A percentile compares a stretch with the other conserved stretches of the same genome.
These are phyloP conservation scores for Achlya flavicornis DNA, from an alignment of 2,888 invertebrate genomes.

Conservation along the genomic window DNA sequence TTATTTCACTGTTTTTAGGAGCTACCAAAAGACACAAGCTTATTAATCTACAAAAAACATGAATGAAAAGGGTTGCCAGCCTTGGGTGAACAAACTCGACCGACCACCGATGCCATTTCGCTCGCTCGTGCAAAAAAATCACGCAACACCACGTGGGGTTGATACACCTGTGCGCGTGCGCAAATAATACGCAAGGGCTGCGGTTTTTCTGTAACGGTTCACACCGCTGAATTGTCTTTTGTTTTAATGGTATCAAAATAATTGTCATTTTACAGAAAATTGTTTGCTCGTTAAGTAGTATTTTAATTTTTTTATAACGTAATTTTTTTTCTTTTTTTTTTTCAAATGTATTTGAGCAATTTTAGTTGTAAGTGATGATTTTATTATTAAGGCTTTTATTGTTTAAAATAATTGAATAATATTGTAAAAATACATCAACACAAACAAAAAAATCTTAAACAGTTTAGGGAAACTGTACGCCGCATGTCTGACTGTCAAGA, in stretches of 20 bases:
- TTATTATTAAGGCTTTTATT: too few species aligned
- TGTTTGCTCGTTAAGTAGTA: not conserved
- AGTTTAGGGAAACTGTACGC: too few species aligned
- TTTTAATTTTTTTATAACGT: too few species aligned
- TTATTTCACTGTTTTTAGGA: too few species aligned
- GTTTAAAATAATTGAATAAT: too few species aligned
- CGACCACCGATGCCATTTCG: slow-evolving; percentile 34
- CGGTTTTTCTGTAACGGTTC: slow-evolving; percentile 4
- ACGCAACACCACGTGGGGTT: slow-evolving; percentile 33
- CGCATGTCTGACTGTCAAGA: too few species aligned
- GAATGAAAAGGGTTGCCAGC: not conserved
- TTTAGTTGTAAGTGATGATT: too few species aligned
- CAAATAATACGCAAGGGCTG: not conserved
- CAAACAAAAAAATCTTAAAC: too few species aligned
- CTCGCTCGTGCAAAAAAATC: slow-evolving; percentile 34
- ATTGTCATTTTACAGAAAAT: too few species aligned
- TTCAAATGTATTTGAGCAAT: too few species aligned
- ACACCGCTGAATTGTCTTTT: not conserved
- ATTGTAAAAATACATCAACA: too few species aligned
- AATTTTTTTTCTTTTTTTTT: too few species aligned
- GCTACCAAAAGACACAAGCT: not conserved
- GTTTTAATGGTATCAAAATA: not conserved
- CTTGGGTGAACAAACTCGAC: slow-evolving; percentile 15
- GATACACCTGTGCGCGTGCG: slow-evolving; percentile 28
- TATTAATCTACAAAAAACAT: not conserved